phyloP scores from a whole-genome alignment of 2,113 vertebrate genomes.

The Ictalurus punctatus region DNA sequence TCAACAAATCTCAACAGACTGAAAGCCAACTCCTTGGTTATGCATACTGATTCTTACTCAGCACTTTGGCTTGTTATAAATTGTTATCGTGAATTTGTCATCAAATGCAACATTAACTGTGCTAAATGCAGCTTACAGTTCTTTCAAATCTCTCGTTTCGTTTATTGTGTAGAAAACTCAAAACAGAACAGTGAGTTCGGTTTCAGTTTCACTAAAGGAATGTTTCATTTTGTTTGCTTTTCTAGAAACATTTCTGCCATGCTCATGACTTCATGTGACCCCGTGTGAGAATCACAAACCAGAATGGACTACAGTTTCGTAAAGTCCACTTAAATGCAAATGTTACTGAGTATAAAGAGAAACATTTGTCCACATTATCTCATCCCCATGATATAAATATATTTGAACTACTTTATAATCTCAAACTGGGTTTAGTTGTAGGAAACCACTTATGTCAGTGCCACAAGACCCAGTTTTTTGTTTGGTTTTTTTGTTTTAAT shows the following conservation, averaged over 20 bases:
- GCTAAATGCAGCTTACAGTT: not conserved
- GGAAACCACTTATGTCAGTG: not conserved
- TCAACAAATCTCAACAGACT: not conserved
- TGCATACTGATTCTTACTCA: not conserved
- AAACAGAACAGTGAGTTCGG: not conserved
- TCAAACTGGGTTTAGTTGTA: not conserved
- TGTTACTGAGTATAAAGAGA: not conserved
- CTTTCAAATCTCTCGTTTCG: not conserved
- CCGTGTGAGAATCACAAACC: not conserved
- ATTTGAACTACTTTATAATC: not conserved
- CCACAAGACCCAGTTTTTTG: not conserved
- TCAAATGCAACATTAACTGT: not conserved
- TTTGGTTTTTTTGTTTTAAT: constrained; percentile 37
- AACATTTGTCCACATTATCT: not conserved
- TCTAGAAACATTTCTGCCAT: too few relatives aligned
- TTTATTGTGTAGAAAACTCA: not conserved
- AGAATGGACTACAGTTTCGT: not conserved
- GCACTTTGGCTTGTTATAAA: not conserved
- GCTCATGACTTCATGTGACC: constrained; percentile 20
- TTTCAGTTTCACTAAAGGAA: constrained; percentile 22
- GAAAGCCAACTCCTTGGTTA: not conserved
- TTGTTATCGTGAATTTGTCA: not conserved
- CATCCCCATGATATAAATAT: not conserved
- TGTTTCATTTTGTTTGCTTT: not conserved
- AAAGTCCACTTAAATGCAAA: not conserved